Conservation (phyloP, 2,888 invertebrate species). For the Helleia helle region DNA sequence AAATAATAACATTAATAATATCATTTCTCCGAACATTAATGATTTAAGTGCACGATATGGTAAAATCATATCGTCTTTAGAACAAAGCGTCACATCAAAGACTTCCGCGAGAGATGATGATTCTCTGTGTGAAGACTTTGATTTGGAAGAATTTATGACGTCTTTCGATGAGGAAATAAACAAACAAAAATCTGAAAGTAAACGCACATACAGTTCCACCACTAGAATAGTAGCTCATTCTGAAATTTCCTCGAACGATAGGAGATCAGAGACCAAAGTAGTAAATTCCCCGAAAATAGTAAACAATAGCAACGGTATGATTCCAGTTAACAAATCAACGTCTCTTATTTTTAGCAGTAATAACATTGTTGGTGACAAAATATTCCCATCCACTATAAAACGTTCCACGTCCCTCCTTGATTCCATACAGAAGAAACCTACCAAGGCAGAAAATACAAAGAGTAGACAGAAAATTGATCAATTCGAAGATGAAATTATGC, state of each 20-base stretch:
- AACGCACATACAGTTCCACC: constrained; percentile 64
- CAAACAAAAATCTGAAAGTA: constrained; percentile 53
- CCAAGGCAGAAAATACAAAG: constrained; percentile 47
- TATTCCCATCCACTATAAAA: constrained; percentile 70
- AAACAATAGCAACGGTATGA: constrained; percentile 41
- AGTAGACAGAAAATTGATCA: constrained; percentile 60
- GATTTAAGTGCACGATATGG: constrained; percentile 65
- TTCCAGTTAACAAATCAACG: constrained; percentile 66
- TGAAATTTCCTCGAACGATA: constrained; percentile 45
- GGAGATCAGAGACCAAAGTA: constrained; percentile 44
- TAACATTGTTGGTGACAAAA: constrained; percentile 57
- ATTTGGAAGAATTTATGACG: constrained; percentile 78
- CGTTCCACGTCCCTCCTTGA: constrained; percentile 73
- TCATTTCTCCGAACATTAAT: constrained; percentile 42
- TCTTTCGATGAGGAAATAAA: constrained; percentile 77
- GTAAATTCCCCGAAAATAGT: constrained; percentile 47
- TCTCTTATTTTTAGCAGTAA: constrained; percentile 75
- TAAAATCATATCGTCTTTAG: constrained; percentile 67
- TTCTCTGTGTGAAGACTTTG: constrained; percentile 76
- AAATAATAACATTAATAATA: constrained; percentile 33
- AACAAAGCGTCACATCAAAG: constrained; percentile 63
- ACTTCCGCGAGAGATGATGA: constrained; percentile 62
- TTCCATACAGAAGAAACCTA: constrained; percentile 60
- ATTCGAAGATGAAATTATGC: constrained; percentile 64
- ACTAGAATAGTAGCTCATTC: constrained; percentile 59